phyloP scores from a whole-genome alignment of 1,140 invertebrate genomes.

The Hirudo medicinalis region DNA sequence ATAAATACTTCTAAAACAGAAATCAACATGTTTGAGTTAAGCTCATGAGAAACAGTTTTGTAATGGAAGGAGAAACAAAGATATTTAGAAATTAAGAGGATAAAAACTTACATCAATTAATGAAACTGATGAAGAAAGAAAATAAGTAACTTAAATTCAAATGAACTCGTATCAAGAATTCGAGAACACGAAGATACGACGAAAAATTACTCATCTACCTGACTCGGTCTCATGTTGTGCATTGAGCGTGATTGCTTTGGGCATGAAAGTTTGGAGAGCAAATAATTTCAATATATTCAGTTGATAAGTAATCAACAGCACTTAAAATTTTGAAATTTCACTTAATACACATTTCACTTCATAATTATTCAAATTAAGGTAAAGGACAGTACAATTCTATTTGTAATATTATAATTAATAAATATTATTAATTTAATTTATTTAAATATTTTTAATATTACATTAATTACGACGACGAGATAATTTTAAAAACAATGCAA shows the following conservation, averaged over 20 bases:
- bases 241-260: slow-evolving; percentile 1
- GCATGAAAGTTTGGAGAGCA: not conserved
- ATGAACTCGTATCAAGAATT: not conserved
- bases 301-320: too few species aligned
- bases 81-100: not conserved
- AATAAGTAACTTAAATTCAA: not conserved
- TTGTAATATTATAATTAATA: too few species aligned
- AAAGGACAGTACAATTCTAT: too few species aligned
- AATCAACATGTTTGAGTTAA: not conserved
- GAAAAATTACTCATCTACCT: not conserved
- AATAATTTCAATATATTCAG: too few species aligned
- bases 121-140: not conserved
- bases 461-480: too few species aligned
- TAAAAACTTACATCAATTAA: not conserved
- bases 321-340: too few species aligned
- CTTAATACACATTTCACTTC: too few species aligned
- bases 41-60: not conserved
- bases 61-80: not conserved
- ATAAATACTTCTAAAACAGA: not conserved
- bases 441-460: too few species aligned
- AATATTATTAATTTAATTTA: too few species aligned
- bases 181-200: not conserved
- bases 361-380: too few species aligned
- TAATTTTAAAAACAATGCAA: too few species aligned
- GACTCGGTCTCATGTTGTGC: slow-evolving; percentile 5